A percentile compares a stretch with the other conserved stretches of the same genome.
These are phyloP conservation scores for Microhierax caerulescens DNA, from an alignment of 2,797 vertebrate genomes.

Conservation along the genomic window DNA sequence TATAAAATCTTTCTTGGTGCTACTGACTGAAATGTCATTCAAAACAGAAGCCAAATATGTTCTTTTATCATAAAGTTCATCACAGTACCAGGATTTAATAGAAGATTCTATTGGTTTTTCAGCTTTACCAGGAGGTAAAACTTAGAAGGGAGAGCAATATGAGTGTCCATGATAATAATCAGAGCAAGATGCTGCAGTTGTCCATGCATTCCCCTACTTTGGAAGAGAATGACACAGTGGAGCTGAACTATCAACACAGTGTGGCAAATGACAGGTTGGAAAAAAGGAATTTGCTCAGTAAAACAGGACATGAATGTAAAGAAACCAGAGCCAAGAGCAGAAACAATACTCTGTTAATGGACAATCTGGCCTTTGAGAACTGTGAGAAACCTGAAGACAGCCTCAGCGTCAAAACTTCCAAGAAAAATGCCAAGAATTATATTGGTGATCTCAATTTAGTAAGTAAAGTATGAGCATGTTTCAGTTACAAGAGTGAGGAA, in stretches of 20 bases:
- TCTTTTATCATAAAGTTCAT: not conserved
- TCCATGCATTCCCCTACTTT: conserved; percentile 75
- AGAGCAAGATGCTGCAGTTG: conserved; percentile 67
- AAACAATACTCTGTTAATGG: conserved; percentile 13
- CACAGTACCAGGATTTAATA: not conserved
- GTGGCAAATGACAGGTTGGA: conserved; percentile 60
- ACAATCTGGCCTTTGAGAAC: conserved; percentile 41
- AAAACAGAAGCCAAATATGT: not conserved
- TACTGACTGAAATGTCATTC: not conserved
- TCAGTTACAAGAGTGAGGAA: not conserved
- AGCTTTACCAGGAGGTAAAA: conserved; percentile 94
- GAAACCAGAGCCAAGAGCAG: conserved; percentile 39
- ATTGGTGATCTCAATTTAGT: conserved; percentile 88
- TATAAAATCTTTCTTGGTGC: not conserved
- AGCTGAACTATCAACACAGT: conserved; percentile 22
- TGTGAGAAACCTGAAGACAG: conserved; percentile 43
- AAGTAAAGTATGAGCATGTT: conserved; percentile 70
- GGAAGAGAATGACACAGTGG: conserved; percentile 55
- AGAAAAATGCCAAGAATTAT: conserved; percentile 80
- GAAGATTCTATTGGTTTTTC: conserved; percentile 34
- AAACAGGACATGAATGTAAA: conserved; percentile 6
- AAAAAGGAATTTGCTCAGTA: conserved; percentile 52
- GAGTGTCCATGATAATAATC: conserved; percentile 63
- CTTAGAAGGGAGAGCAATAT: conserved; percentile 80
- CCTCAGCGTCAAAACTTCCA: conserved; percentile 62